Conservation (phyloP, 1,140 invertebrate genomes). For the Ceratina japonica region DNA sequence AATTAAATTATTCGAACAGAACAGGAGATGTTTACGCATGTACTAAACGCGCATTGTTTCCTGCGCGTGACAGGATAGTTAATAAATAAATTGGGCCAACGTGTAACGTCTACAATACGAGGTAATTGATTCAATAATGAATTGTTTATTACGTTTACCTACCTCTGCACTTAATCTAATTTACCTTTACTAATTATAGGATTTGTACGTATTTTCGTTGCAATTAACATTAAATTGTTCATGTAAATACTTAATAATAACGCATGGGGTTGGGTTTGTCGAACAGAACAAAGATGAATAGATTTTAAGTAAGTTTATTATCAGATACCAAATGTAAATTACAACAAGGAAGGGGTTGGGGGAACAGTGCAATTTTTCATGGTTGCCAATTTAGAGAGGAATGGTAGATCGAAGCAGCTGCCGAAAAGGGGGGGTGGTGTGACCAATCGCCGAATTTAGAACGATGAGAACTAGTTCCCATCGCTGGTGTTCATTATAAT, state of each 20-base stretch:
- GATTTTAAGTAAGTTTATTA: constrained; percentile 35
- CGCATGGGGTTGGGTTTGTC: neutral
- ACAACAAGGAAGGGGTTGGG: neutral
- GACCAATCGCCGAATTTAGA: constrained; percentile 34
- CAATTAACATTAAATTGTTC: neutral
- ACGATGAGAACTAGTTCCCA: constrained; percentile 19
- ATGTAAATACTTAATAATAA: neutral
- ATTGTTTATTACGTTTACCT: too few relatives aligned
- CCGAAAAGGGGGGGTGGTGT: constrained; percentile 1
- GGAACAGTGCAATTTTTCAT: neutral
- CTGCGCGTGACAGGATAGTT: neutral
- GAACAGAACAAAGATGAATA: neutral
- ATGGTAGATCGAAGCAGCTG: neutral
- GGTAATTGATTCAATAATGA: too few relatives aligned
- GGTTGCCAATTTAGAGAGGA: neutral
- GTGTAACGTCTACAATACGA: too few relatives aligned
- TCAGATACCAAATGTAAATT: constrained; percentile 29
- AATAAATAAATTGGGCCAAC: neutral
- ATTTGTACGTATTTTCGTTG: too few relatives aligned
- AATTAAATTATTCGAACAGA: neutral
- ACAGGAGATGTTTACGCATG: neutral
- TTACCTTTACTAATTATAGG: too few relatives aligned
- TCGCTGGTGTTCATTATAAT: constrained; percentile 32
- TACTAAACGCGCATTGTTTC: neutral
- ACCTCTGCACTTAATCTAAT: too few relatives aligned